Conservation (phyloP, 2,113 vertebrate genomes). For the Hippocampus zosterae region DNA sequence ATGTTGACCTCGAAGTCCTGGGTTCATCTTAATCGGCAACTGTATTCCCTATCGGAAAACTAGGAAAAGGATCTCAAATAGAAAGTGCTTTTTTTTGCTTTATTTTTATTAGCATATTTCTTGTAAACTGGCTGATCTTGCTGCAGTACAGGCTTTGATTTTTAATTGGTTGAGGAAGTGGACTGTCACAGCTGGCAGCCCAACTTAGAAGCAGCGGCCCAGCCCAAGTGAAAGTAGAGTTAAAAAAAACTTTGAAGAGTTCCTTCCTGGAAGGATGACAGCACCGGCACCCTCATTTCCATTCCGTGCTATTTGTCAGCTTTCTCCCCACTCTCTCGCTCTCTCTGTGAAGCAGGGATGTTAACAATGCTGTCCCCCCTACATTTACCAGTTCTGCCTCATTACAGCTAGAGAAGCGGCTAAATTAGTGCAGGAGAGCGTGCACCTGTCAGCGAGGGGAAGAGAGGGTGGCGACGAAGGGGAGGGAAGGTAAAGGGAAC, state of each 20-base stretch:
- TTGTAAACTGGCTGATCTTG: conserved; percentile 39
- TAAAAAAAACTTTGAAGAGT: conserved; percentile 48
- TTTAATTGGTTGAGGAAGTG: conserved; percentile 63
- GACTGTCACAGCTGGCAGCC: conserved; percentile 32
- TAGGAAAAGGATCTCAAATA: background rate
- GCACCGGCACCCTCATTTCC: conserved; percentile 55
- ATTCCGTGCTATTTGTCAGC: conserved; percentile 55
- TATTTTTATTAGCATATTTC: conserved; percentile 10
- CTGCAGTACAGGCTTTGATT: conserved; percentile 43
- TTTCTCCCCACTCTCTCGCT: conserved; percentile 33
- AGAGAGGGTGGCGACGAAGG: conserved; percentile 20
- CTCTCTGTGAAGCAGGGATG: conserved; percentile 63
- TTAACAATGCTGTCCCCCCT: conserved; percentile 70
- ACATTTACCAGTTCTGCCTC: conserved; percentile 74
- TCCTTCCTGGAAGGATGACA: conserved; percentile 56
- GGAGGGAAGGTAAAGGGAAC: conserved; percentile 7
- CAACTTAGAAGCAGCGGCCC: conserved; percentile 40
- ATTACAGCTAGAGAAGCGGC: conserved; percentile 70
- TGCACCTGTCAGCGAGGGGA: conserved; percentile 55
- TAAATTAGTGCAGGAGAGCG: conserved; percentile 67
- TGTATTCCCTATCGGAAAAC: background rate
- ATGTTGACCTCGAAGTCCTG: background rate
- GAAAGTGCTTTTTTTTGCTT: background rate
- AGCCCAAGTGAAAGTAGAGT: conserved; percentile 18
- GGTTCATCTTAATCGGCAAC: background rate